Evolutionary conservation across 2,113 vertebrate species (phyloP), one percentile per base, ranked within the genome.

Genomic region (Erpornis zantholeuca): DNA sequence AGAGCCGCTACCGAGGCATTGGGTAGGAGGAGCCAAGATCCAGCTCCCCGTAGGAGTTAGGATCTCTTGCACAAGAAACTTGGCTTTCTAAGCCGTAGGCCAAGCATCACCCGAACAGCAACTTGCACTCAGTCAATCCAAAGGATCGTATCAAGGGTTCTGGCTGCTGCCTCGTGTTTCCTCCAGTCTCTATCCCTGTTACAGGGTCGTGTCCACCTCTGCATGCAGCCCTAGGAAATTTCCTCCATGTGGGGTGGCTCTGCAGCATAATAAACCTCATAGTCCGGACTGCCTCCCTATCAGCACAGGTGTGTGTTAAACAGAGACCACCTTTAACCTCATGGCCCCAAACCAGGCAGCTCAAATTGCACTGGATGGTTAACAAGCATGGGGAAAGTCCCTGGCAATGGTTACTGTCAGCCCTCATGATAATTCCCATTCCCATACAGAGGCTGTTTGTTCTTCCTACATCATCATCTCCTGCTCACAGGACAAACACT

Each of bases 61-160:
- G 5, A 56, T 12, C 12, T 66, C 24, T 9, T 84, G 35, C 33
- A 54, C 45, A 54, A 92, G n/a, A 52, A 71, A 11, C 6, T 80
- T 1, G 1, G 16, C 73, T 35, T 57, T 36, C 61, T 59, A 77
- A 76, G 57, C 45, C 0, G 0, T 25, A 47, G 16, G 12, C 35
- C 31, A 77, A 70, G 17, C 18, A 35, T 17, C 64, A 28, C 23
- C 23, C n/a, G 28, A 70, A 54, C 6, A 72, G 28, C 45, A 57
- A 4, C 23, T 50, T 69, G 53, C 27, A 31, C 6, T 76, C 49
- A 38, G 7, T 47, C 31, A n/a, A 9, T 50, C 14, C 23, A 31
- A 56, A 85, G 61, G 9, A 72, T 53, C 22, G 3, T 11, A 82
- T 8, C 5, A 61, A 59, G 49, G 56, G 81, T 36, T 88, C 52